These are phyloP conservation scores for Cheirogaleus major DNA, from an alignment of 2,797 vertebrate species.

Conservation along the genomic window DNA sequence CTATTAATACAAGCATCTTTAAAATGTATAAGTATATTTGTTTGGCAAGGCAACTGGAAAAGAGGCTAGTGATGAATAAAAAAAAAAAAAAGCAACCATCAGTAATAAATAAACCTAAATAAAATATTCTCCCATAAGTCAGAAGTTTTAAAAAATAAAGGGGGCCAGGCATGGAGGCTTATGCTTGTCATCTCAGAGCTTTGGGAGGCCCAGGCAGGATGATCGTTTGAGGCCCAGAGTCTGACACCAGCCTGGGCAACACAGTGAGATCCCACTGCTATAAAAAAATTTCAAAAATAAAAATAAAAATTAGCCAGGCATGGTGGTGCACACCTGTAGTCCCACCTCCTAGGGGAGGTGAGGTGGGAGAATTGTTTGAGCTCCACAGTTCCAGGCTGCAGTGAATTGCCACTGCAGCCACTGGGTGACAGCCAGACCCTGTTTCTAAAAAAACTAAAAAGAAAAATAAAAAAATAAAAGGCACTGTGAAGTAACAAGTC, in stretches of 20 bases:
- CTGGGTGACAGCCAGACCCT: not conserved
- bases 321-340: too few species aligned
- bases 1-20: not conserved
- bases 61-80: not conserved
- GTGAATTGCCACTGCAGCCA: not conserved
- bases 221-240: too few species aligned
- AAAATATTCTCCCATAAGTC: not conserved
- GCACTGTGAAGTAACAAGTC: not conserved
- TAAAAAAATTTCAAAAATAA: not conserved
- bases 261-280: too few species aligned
- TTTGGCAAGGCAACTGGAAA: not conserved
- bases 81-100: not conserved
- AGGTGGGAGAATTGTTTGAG: not conserved
- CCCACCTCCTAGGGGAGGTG: not conserved
- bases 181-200: too few species aligned
- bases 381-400: not conserved
- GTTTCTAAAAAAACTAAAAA: not conserved
- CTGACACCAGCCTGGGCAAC: too few species aligned
- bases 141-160: slow-evolving; percentile 1
- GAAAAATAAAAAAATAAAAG: not conserved
- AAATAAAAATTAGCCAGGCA: not conserved
- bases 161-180: too few species aligned
- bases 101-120: not conserved
- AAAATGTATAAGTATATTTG: not conserved
- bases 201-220: too few species aligned